A percentile compares a stretch with the other conserved stretches of the same genome.
Evolutionary conservation across 2,888 invertebrate genomes (phyloP).

Genomic region (Acrobasis repandana): DNA sequence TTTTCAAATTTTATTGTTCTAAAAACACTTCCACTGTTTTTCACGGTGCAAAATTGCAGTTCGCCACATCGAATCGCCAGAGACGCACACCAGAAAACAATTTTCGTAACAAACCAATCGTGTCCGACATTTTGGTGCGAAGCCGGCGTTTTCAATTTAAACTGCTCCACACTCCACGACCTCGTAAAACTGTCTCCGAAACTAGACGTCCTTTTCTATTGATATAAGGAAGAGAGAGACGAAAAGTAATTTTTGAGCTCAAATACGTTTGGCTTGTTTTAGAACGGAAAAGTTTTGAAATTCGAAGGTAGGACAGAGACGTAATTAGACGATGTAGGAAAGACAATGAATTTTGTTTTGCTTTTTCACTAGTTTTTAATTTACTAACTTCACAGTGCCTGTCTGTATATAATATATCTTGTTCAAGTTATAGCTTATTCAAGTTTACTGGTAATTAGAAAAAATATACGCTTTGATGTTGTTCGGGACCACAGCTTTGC

Average conservation of each 20-base stretch:
- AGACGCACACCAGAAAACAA: constrained; percentile 34
- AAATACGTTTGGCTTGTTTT: not conserved
- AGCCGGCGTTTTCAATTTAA: constrained; percentile 44
- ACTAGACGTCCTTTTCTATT: not conserved
- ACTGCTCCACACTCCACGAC: constrained; percentile 28
- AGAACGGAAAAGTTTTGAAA: not conserved
- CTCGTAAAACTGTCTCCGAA: constrained; percentile 3
- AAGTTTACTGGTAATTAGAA: no score
- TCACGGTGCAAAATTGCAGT: not conserved
- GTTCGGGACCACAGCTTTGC: no score
- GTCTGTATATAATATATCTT: no score
- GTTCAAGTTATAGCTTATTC: no score
- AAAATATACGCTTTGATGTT: no score
- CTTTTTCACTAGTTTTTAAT: not conserved
- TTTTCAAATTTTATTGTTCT: not conserved
- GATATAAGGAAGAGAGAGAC: not conserved
- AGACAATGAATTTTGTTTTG: not conserved
- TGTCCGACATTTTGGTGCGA: constrained; percentile 34
- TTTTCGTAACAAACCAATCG: constrained; percentile 48
- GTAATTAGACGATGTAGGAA: not conserved
- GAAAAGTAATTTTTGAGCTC: not conserved
- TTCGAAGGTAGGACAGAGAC: not conserved
- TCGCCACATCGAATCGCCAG: not conserved
- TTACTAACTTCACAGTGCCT: no score
- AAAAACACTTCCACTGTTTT: not conserved